Evolutionary conservation across 1,140 invertebrate species (phyloP).

Genomic region (Laupala kohalensis): DNA sequence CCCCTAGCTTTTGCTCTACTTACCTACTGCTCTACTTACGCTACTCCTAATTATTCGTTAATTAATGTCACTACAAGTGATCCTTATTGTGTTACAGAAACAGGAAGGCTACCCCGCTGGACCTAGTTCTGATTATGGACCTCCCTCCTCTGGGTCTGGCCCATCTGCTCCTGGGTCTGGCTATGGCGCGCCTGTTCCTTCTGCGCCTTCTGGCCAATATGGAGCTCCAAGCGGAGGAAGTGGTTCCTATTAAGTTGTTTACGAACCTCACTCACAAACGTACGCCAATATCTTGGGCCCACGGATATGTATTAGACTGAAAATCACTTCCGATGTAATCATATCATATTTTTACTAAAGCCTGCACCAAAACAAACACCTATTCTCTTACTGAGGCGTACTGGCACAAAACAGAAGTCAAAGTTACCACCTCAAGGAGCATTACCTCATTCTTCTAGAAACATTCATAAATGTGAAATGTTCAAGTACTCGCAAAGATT

Average conservation of each 20-base stretch:
- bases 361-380: no score
- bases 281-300: not conserved
- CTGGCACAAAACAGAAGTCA: not conserved
- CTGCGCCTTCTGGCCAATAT: slow-evolving; percentile 8
- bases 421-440: not conserved
- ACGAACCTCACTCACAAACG: not conserved
- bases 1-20: no score
- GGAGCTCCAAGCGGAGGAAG: slow-evolving; percentile 5
- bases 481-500: no score
- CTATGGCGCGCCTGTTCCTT: slow-evolving; percentile 12
- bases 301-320: not conserved
- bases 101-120: slow-evolving; percentile 24
- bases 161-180: slow-evolving; percentile 10
- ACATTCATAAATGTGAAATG: no score
- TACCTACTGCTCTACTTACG: not conserved
- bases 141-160: slow-evolving; percentile 23
- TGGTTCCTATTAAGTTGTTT: not conserved
- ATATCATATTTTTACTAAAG: not conserved
- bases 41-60: not conserved
- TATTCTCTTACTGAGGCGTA: no score
- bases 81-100: slow-evolving; percentile 23
- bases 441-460: no score
- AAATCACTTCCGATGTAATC: not conserved
- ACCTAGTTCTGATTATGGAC: slow-evolving; percentile 31
- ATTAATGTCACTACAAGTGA: slow-evolving; percentile 14